Conservation (phyloP, 2,888 invertebrate species). For the Acanthococcus lagerstroemiae region DNA sequence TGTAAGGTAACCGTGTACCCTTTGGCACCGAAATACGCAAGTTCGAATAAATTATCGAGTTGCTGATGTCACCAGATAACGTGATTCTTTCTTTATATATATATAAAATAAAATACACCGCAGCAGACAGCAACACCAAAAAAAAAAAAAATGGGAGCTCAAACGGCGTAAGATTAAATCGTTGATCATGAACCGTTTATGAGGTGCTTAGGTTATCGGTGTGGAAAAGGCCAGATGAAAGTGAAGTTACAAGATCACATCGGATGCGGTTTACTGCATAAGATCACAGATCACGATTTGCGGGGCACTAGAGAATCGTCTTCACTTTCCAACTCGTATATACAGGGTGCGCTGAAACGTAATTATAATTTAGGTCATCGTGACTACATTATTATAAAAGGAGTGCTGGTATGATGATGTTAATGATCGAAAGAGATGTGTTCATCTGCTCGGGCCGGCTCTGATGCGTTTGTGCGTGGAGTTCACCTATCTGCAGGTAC, state of each 20-base stretch:
- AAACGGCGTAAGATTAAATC: background rate
- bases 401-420: background rate
- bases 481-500: too few species aligned
- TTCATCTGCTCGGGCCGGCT: too few species aligned
- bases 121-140: too few species aligned
- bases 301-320: slow-evolving; percentile 1
- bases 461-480: too few species aligned
- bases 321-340: background rate
- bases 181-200: background rate
- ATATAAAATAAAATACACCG: too few species aligned
- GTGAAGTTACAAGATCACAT: slow-evolving; percentile 10
- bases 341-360: slow-evolving; percentile 12
- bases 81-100: too few species aligned
- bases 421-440: background rate
- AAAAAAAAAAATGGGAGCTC: too few species aligned
- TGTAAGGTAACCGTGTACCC: too few species aligned
- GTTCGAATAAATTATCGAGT: too few species aligned
- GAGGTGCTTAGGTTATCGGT: background rate
- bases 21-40: too few species aligned
- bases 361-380: slow-evolving; percentile 22
- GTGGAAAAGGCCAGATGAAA: slow-evolving; percentile 6
- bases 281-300: too few species aligned
- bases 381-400: slow-evolving; percentile 7
- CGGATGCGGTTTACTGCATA: background rate
- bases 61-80: too few species aligned